Evolutionary conservation across 1,140 invertebrate species (phyloP), one percentile per base, ranked within the genome.

Genomic region (Drosophila sp.): DNA sequence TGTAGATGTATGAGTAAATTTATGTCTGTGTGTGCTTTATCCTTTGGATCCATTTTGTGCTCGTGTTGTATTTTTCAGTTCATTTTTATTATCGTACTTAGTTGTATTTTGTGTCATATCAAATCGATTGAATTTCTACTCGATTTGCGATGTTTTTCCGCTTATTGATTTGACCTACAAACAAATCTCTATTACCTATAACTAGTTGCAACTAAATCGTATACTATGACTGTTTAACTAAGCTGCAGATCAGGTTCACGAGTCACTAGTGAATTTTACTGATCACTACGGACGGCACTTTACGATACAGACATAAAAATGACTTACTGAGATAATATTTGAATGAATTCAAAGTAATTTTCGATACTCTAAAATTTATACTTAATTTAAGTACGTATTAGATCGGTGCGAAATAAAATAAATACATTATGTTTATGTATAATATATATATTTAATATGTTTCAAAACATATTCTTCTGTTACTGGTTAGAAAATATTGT

Each of bases 31-130:
- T 57, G 57, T 72, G 70, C 43, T 32, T 57, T 61, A 59, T 72
- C 65, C 54, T 57, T 40, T 41, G 70, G 70, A 56, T 76, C 59
- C 61, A 59, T 81, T 86, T 86, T 80, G 40, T 84, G 54, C 54
- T 64, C 32, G 69, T 78, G 72, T 73, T 83, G 63, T 70, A 74
- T 76, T 59, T 63, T 70, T 53, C 58, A 69, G 73, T 58, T 38
- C 66, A 76, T 78, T 87, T 81, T 81, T 87, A 87, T 87, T 87
- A 78, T 86, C 81, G 78, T 86, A 86, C 86, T 86, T 86, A 86
- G 65, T 62, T 64, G 58, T 41, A 56, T 76, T 83, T 76, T 78
- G 76, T 78, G 67, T 59, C 63, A 75, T 78, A 70, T 80, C 77
- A 80, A 86, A 75, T 78, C 66, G 74, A 70, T 70, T 87, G 63